Evolutionary conservation across 2,888 invertebrate species (phyloP), one percentile per base, ranked within the genome.

Genomic region (Lepidocyrtinus sp.): DNA sequence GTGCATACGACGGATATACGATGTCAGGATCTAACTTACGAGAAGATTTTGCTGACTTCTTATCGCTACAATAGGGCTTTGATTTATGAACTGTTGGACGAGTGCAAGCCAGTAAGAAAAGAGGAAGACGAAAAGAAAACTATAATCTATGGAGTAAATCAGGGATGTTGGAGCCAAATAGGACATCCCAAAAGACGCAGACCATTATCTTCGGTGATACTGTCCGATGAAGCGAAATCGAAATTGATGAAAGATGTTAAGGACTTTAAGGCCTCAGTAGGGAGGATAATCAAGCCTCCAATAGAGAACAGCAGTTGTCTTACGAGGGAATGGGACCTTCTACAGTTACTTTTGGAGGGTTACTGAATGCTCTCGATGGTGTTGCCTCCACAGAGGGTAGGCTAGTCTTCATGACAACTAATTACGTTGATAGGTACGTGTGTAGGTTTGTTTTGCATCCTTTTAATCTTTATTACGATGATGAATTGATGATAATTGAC

Each of bases 371-470:
- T 87, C 90, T 99, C 69, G 99, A 99, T 89, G 99, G 99, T n/a
- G 99, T 99, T 17, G 98, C 98, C 0, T 98, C 98, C 25, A 95
- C 98, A 0, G 99, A 99, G 90, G 99, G 97, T 0, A 91, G 99
- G 82, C 95, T 99, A 84, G 93, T 99, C 5, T 99, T 99, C 89
- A 99, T 99, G 99, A 99, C 99, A 0, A 99, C 99, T 0, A 99
- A 99, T 90, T 97, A 98, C 89, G 90, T 97, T 26, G 96, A 98
- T 84, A 94, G 96, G 87, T 50, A 17, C 2, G 50, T 36, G 12
- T 7, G 36, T 5, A 36, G n/a, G n/a, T n/a, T n/a, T n/a, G n/a
- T n/a, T n/a, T n/a, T n/a, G n/a, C n/a, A n/a, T n/a, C n/a, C n/a
- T n/a, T n/a, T n/a, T n/a, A n/a, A n/a, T n/a, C n/a, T n/a, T n/a